Evolutionary conservation across 1,140 invertebrate species (phyloP), one percentile per base, ranked within the genome.

Genomic region (Drosophila melanogaster): DNA sequence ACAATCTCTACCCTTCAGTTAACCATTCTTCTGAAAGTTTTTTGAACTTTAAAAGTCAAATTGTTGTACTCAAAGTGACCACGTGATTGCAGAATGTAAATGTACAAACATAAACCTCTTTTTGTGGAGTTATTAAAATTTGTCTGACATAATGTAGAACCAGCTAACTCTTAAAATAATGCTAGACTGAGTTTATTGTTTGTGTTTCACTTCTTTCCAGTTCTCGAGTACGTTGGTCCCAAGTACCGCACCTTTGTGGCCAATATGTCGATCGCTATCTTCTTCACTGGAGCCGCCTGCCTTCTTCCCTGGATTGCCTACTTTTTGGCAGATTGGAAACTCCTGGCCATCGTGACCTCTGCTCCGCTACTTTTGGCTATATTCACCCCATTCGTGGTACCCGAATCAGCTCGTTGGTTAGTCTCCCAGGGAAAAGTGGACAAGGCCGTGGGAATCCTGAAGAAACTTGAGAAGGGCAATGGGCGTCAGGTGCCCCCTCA

Each of bases 261-360:
- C 12, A 97, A 97, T 91, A 96, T 97, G 95, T 97, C 96, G 1
- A 97, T 98, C 59, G 97, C 96, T 0, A 93, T 97, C 12, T 98
- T 97, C 93, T 97, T 97, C 92, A 97, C 96, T 0, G 92, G 96
- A 10, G 96, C 96, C 1, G 94, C 96, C 0, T 95, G 95, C 14
- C 72, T 96, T 12, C 81, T 98, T 44, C 97, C 97, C 1, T 97
- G 96, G 96, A 95, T 97, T 35, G 96, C 96, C 0, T 94, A 96
- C 66, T 96, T 92, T 90, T 91, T 97, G 4, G 94, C 94, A 5
- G 94, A 97, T 79, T 98, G 97, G 97, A 94, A 95, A 75, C 91
- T 94, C 74, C 94, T 96, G 6, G 94, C 95, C 6, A 93, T 97
- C 12, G 94, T 93, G 0, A 97, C 96, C 12, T 96, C 96, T n/a